phyloP scores from a whole-genome alignment of 2,888 invertebrate genomes.

The Drosophila affinis region DNA sequence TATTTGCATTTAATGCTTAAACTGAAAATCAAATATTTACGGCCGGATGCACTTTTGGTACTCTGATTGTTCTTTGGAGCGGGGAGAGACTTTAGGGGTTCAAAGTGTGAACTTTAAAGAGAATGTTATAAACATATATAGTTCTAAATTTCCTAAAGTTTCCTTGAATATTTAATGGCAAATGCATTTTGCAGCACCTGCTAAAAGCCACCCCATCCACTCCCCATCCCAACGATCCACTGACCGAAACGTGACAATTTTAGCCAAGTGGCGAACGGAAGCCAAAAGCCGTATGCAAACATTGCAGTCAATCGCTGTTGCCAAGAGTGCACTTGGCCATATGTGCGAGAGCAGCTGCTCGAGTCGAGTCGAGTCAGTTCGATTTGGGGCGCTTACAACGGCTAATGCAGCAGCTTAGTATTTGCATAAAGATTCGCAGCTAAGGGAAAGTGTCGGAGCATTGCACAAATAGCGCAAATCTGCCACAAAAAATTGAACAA shows the following conservation, averaged over 20 bases:
- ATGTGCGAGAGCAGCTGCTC: slow-evolving; percentile 36
- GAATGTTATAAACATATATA: no score
- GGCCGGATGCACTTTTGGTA: slow-evolving; percentile 2
- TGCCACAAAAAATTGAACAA: slow-evolving; percentile 50
- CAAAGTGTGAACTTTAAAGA: no score
- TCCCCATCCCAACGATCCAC: slow-evolving; percentile 9
- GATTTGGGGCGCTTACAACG: slow-evolving; percentile 15
- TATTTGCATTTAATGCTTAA: slow-evolving; percentile 49
- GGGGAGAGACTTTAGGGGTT: no score
- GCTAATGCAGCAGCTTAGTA: slow-evolving; percentile 29
- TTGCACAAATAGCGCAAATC: slow-evolving; percentile 58
- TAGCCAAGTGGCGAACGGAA: slow-evolving; percentile 15
- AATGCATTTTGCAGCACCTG: slow-evolving; percentile 23
- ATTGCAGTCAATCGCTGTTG: slow-evolving; percentile 39
- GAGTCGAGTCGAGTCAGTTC: slow-evolving; percentile 14
- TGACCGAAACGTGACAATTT: slow-evolving; percentile 46
- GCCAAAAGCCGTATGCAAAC: slow-evolving; percentile 53
- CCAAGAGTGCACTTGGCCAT: slow-evolving; percentile 40
- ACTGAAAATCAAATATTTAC: slow-evolving; percentile 27
- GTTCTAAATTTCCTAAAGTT: background rate
- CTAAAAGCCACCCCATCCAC: background rate
- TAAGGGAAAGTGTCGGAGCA: slow-evolving; percentile 31
- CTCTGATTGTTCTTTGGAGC: background rate
- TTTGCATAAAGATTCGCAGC: slow-evolving; percentile 33
- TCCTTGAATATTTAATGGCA: background rate